These are phyloP conservation scores for Bungarus multicinctus DNA, from an alignment of 2,113 vertebrate species.

Conservation along the genomic window DNA sequence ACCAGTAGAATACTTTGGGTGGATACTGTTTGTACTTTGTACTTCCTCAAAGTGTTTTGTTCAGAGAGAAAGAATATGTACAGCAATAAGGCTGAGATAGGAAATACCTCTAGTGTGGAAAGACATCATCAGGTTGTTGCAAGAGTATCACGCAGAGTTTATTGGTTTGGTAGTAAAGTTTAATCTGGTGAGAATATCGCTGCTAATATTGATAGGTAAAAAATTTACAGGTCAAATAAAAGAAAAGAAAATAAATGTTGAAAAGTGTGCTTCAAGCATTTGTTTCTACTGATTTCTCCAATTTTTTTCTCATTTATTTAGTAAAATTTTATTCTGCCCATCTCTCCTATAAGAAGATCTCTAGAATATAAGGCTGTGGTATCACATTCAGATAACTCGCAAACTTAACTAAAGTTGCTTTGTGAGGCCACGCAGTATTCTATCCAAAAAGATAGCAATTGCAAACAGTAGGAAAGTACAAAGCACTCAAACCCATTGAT, in stretches of 20 bases:
- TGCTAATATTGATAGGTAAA: not conserved
- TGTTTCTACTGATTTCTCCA: not conserved
- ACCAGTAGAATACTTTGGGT: not conserved
- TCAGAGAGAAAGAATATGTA: not conserved
- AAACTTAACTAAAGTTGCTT: not conserved
- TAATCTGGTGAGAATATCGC: not conserved
- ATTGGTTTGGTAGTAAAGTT: constrained; percentile 10
- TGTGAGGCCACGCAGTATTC: not conserved
- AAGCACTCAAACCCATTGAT: not conserved
- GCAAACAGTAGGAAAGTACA: not conserved
- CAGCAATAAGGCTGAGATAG: not conserved
- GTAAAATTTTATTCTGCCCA: not conserved
- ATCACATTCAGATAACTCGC: not conserved
- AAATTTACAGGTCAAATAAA: not conserved
- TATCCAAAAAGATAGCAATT: not conserved
- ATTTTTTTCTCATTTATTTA: not conserved
- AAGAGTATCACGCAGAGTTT: constrained; percentile 18
- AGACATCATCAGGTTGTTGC: constrained; percentile 7
- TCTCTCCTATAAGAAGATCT: not conserved
- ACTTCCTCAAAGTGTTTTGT: not conserved
- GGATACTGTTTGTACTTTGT: not conserved
- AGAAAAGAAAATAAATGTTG: not conserved
- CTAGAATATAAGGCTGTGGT: not conserved
- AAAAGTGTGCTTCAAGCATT: not conserved
- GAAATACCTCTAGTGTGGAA: constrained; percentile 2